Evolutionary conservation across 2,797 vertebrate genomes (phyloP).

Genomic region (Morus bassanus): DNA sequence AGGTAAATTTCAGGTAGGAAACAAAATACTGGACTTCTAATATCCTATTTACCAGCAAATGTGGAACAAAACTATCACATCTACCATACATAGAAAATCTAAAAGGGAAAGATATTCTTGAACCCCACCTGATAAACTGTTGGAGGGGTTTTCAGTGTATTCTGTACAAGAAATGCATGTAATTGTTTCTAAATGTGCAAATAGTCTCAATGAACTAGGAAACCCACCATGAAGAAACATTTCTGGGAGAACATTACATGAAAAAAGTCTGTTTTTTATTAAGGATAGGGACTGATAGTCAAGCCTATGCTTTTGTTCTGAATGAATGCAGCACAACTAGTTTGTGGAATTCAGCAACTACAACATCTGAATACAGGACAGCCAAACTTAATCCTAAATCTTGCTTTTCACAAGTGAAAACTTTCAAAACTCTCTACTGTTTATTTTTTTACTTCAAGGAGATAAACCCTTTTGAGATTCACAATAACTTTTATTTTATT

Average conservation of each 20-base stretch:
- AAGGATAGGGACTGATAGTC: background rate
- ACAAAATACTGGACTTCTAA: background rate
- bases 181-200: background rate
- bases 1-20: background rate
- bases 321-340: background rate
- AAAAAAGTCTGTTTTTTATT: background rate
- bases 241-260: background rate
- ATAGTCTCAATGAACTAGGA: background rate
- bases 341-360: background rate
- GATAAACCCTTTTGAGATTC: background rate
- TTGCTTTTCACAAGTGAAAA: background rate
- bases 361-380: background rate
- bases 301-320: background rate
- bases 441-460: background rate
- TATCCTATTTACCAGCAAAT: background rate
- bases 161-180: background rate
- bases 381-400: background rate
- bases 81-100: background rate
- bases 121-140: background rate
- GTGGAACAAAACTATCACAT: background rate
- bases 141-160: background rate
- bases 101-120: background rate
- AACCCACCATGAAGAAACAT: background rate
- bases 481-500: background rate
- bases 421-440: background rate